Percentiles rank a stretch among this genome's conserved stretches.
phyloP scores from a whole-genome alignment of 2,113 vertebrate genomes.

The Saguinus imperator region DNA sequence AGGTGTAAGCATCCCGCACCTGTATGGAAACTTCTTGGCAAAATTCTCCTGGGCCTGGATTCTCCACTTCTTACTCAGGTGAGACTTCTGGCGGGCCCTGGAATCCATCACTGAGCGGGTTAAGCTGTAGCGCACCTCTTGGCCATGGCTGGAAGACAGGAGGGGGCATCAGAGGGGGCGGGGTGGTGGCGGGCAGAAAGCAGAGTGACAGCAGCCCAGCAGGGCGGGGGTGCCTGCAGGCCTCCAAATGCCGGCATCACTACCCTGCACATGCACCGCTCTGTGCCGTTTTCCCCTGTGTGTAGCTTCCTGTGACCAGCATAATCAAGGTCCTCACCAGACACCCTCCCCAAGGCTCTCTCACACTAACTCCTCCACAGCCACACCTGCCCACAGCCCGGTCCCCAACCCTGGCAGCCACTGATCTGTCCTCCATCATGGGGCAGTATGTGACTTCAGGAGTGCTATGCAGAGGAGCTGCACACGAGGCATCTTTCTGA shows the following conservation, averaged over 20 bases:
- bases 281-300: background rate
- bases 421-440: background rate
- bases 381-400: fast-evolving
- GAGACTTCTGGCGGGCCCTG: background rate
- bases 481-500: fast-evolving
- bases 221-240: background rate
- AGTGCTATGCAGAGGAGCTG: no score
- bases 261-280: background rate
- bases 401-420: background rate
- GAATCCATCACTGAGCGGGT: background rate
- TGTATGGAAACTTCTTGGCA: slow-evolving; percentile 51
- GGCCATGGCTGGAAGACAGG: background rate
- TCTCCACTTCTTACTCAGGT: background rate
- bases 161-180: background rate
- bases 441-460: no score
- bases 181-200: background rate
- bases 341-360: no score
- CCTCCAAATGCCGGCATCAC: background rate
- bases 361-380: no score
- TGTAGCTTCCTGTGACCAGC: background rate
- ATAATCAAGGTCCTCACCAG: background rate
- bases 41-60: slow-evolving; percentile 16
- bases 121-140: background rate
- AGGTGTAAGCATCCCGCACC: background rate
- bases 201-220: background rate